Evolutionary conservation across 2,888 invertebrate genomes (phyloP), one percentile per base, ranked within the genome.

Genomic region (Drosophila acutilabella): DNA sequence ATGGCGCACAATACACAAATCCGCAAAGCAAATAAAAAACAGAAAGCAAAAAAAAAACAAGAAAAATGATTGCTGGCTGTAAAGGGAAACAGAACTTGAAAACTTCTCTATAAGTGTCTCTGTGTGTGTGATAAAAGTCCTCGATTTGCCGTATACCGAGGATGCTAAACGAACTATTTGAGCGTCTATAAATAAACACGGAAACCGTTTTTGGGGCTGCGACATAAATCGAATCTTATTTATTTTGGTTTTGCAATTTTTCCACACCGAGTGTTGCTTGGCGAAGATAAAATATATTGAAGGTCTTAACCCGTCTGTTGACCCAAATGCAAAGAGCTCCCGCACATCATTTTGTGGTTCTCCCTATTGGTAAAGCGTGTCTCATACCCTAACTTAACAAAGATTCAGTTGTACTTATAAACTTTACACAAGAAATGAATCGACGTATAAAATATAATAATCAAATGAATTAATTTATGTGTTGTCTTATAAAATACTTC

Each of bases 211-310:
- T 74, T 48, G 51, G 64, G 62, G 60, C 58, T 52, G 67, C 77
- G 53, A 87, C 87, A 89, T 87, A 85, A 89, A 85, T 85, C 89
- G 85, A 88, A 87, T 84, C 81, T 87, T 85, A 85, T 85, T 85
- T 85, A 87, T 85, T 85, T 87, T 89, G 70, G 81, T 73, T 78
- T 71, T 41, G 78, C 77, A 88, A 87, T 77, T 83, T 82, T 78
- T 78, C 59, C 68, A 81, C 53, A 42, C 69, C 62, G 70, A 80
- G 79, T 86, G 87, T 86, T 83, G 86, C 74, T 79, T 52, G 48
- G 58, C 76, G 56, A 64, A 88, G 89, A 88, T 88, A 86, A 85
- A 81, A 89, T 81, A 79, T 83, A 88, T 88, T 80, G 84, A 83
- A 78, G 70, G 68, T 68, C 69, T 64, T 68, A 80, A 80, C 82